Percentiles rank a stretch among this genome's conserved stretches.
Conservation (phyloP, 2,888 invertebrate species). For the Plagodis pulveraria region DNA sequence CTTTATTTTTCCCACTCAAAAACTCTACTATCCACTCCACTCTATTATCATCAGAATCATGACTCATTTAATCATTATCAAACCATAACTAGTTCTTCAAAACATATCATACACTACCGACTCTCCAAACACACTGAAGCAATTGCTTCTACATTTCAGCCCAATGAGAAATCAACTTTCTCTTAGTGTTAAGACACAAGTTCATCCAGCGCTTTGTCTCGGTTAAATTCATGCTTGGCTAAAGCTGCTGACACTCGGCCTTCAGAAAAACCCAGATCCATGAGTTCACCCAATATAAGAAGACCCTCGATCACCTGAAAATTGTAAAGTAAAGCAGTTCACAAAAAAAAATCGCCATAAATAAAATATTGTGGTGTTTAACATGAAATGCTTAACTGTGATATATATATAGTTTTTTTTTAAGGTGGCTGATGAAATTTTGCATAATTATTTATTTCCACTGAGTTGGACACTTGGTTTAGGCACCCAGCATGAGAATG, state of each 20-base stretch:
- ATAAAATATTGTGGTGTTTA: too few species aligned
- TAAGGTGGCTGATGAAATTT: too few species aligned
- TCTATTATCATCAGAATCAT: background rate
- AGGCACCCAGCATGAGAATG: too few species aligned
- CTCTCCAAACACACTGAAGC: background rate
- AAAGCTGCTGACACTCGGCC: constrained; percentile 90
- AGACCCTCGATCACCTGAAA: constrained; percentile 93
- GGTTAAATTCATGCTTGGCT: constrained; percentile 91
- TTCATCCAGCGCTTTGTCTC: constrained; percentile 93
- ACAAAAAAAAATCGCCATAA: too few species aligned
- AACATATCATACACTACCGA: too few species aligned
- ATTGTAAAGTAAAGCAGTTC: constrained; percentile 11
- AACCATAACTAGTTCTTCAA: too few species aligned
- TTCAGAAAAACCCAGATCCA: constrained; percentile 94
- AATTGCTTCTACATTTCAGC: constrained; percentile 1
- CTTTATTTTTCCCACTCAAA: background rate
- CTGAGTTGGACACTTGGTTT: too few species aligned
- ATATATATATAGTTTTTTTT: too few species aligned
- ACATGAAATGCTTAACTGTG: too few species aligned
- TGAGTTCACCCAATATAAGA: constrained; percentile 89
- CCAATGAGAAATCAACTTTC: constrained; percentile 10
- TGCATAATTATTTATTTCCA: too few species aligned
- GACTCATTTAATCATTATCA: too few species aligned
- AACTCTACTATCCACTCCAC: background rate
- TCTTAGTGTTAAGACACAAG: constrained; percentile 87